Evolutionary conservation across 1,140 invertebrate genomes (phyloP), one percentile per base, ranked within the genome.

Genomic region (Paraescarpia echinospica): DNA sequence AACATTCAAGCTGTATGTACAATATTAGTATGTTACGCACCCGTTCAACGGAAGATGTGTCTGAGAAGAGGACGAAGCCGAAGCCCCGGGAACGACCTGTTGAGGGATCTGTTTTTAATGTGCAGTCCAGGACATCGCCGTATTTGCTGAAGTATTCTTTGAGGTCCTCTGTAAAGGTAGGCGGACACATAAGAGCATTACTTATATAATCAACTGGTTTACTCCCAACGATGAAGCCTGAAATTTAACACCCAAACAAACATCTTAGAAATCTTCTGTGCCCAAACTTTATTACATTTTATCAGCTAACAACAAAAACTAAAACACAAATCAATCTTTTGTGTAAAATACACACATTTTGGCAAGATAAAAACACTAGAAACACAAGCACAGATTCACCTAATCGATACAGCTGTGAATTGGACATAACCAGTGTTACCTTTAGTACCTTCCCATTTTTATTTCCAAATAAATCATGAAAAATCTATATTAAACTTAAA

Each of bases 71-170:
- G n/a, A 99, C 98, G 96, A 99, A 99, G 92, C 98, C 98, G 96
- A 99, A 99, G 51, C 98, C 98, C 94, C 98, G 97, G 77, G 98
- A 99, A 93, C 98, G 97, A 9, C 98, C 98, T 31, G 98, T 98
- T 96, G 99, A 98, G 95, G 98, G 98, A 96, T 99, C 99, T 96
- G 99, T 99, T 98, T 99, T 99, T 91, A 99, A 98, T 89, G 99
- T 98, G 95, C 98, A 98, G 96, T 99, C 98, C 93, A 98, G 98
- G 35, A 99, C 98, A 96, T 99, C 98, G 90, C 98, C 98, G 96
- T 98, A 99, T 93, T 98, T 93, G n/a, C 33, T 34, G 92, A 94
- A 94, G 89, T 94, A 93, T 8, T 93, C 93, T 89, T 92, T 93
- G 89, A 94, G 89, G 77, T 94, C 94, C 48, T 92, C 98, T 96